Evolutionary conservation across 2,113 vertebrate genomes (phyloP).

Genomic region (Muscicapa adusta): DNA sequence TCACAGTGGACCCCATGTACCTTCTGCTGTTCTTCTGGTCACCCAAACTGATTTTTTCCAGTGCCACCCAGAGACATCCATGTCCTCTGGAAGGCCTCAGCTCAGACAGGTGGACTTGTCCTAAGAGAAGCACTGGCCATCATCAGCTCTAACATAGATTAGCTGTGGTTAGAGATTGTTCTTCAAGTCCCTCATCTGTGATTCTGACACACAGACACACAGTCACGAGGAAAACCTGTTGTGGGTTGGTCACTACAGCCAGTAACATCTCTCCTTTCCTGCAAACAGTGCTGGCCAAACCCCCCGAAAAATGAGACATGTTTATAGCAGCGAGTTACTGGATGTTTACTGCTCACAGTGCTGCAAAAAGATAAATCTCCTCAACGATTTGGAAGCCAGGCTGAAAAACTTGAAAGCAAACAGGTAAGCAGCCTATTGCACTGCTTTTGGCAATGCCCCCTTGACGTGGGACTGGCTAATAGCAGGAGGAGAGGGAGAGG

Average conservation of each 20-base stretch:
- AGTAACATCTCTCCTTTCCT: constrained; percentile 52
- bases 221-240: neutral
- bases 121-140: neutral
- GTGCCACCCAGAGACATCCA: neutral
- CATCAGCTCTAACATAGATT: neutral
- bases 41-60: neutral
- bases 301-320: constrained; percentile 84
- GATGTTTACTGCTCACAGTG: constrained; percentile 96
- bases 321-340: constrained; percentile 81
- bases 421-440: constrained; percentile 77
- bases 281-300: constrained; percentile 89
- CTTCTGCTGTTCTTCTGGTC: neutral
- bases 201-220: neutral
- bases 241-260: neutral
- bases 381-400: constrained; percentile 92
- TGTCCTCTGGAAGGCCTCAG: neutral
- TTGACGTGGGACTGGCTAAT: neutral
- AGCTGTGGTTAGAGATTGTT: neutral
- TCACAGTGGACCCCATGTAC: neutral
- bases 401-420: constrained; percentile 92
- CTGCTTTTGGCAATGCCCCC: neutral
- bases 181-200: neutral
- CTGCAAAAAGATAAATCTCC: constrained; percentile 95
- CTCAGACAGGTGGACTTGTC: neutral
- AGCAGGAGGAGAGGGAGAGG: neutral